These are phyloP conservation scores for Centropristis striata DNA, from an alignment of 2,113 vertebrate species.

Conservation along the genomic window DNA sequence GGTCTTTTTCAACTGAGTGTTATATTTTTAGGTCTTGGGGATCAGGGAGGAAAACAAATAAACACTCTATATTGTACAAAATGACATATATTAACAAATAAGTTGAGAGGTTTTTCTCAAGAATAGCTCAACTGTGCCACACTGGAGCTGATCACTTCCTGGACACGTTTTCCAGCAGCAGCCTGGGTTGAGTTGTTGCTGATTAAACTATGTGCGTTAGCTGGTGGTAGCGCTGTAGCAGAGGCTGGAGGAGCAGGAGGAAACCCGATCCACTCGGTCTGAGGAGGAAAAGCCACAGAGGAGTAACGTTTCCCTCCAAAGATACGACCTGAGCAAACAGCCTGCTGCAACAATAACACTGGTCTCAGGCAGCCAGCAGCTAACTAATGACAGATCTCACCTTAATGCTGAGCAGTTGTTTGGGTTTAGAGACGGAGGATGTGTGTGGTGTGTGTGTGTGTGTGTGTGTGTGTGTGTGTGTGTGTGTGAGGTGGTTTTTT, in stretches of 20 bases:
- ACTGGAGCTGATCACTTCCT: slow-evolving; percentile 29
- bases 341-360: slow-evolving; percentile 81
- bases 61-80: too few species aligned
- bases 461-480: slow-evolving; percentile 5
- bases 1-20: too few species aligned
- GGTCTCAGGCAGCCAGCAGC: slow-evolving; percentile 77
- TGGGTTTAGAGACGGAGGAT: slow-evolving; percentile 65
- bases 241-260: slow-evolving; percentile 56
- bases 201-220: slow-evolving; percentile 76
- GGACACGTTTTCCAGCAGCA: slow-evolving; percentile 61
- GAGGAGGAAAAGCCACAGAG: slow-evolving; percentile 77
- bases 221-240: slow-evolving; percentile 33
- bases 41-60: too few species aligned
- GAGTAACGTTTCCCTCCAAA: slow-evolving; percentile 76
- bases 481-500: slow-evolving; percentile 23
- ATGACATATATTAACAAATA: too few species aligned
- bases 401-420: slow-evolving; percentile 83
- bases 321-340: slow-evolving; percentile 84
- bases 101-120: too few species aligned
- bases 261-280: slow-evolving; percentile 70
- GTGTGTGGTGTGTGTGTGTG: slow-evolving; percentile 33
- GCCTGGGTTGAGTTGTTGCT: slow-evolving; percentile 54
- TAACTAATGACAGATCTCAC: slow-evolving; percentile 86
- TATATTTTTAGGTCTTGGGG: too few species aligned
- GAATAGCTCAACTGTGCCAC: too few species aligned